phyloP scores from a whole-genome alignment of 2,888 invertebrate species.

The Rhingia campestris region DNA sequence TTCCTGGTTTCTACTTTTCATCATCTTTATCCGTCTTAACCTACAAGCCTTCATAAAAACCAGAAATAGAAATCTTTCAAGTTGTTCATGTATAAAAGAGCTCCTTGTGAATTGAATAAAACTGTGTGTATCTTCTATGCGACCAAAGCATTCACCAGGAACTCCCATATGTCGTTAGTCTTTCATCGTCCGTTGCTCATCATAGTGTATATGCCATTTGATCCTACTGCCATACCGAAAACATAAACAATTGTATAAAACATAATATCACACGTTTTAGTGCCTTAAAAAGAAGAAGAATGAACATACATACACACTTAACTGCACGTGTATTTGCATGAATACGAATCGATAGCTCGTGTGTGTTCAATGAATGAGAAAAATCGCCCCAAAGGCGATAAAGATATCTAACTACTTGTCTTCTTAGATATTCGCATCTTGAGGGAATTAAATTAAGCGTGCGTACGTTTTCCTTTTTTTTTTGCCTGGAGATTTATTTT shows the following conservation, averaged over 20 bases:
- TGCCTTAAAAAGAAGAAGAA: background rate
- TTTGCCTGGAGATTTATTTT: conserved; percentile 16
- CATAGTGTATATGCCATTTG: conserved; percentile 8
- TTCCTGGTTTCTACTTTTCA: too few relatives aligned
- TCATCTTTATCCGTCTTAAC: too few relatives aligned
- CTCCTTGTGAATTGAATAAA: background rate
- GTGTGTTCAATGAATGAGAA: conserved; percentile 15
- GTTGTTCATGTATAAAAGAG: background rate
- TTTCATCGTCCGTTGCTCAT: conserved; percentile 8
- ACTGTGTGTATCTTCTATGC: background rate
- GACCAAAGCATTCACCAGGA: background rate
- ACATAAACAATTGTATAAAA: conserved; percentile 25
- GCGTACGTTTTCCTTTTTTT: background rate
- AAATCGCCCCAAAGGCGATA: conserved; percentile 2
- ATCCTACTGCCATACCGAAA: conserved; percentile 2
- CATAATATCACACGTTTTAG: conserved; percentile 2
- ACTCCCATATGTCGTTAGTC: conserved; percentile 16
- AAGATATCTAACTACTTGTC: conserved; percentile 2
- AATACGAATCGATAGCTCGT: conserved; percentile 3
- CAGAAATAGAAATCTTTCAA: conserved; percentile 11
- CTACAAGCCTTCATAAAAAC: background rate
- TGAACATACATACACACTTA: background rate
- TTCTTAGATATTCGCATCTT: conserved; percentile 1
- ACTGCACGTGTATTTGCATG: background rate
- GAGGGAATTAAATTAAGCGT: conserved; percentile 31